Base-by-base conservation (phyloP, 2,888 invertebrate genomes). In the Mesoligia furuncula region DNA sequence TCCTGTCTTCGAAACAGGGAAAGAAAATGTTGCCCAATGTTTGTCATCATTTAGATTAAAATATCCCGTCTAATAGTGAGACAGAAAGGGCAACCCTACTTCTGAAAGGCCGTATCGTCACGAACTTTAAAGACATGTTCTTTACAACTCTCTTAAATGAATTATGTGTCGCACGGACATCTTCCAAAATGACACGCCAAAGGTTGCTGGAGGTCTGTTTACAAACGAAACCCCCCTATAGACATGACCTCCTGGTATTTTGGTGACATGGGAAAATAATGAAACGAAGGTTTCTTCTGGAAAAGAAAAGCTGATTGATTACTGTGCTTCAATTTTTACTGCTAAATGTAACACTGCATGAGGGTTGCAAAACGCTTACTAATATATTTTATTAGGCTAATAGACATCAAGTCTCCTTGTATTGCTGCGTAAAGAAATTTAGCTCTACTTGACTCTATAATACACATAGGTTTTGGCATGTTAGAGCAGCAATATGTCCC, bases 81-180 rank as follows among this genome's bases (percentile, higher is more conserved):
- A 36, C 20, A 36, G 36, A 62, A 36, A 62, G n/a, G 42, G 5
- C 82, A 87, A 45, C 87, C 88, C 85, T 87, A 15, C 13, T 39
- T 48, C 20, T 7, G 54, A 73, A 83, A 87, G 85, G 87, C 72
- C 79, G 64, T 73, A 84, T 78, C 79, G 80, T 88, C 88, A 88
- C 88, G 87, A 87, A 39, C 39, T 45, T 48, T 72, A 66, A 70
- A 48, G 39, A 79, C 75, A 80, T 77, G 81, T 76, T 79, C 77
- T 87, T 84, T 83, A 75, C 78, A 84, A 75, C 77, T 86, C 84
- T 86, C 70, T 80, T 51, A 83, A 85, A 86, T 80, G 11, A 80
- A 73, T 75, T 42, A 77, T 68, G 54, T 83, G 71, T 76, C 68
- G 77, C 69, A 73, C 42, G 77, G 64, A 69, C 79, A 57, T 84